These are phyloP conservation scores for Blennius ocellaris DNA, from an alignment of 2,113 vertebrate species.

Conservation along the genomic window DNA sequence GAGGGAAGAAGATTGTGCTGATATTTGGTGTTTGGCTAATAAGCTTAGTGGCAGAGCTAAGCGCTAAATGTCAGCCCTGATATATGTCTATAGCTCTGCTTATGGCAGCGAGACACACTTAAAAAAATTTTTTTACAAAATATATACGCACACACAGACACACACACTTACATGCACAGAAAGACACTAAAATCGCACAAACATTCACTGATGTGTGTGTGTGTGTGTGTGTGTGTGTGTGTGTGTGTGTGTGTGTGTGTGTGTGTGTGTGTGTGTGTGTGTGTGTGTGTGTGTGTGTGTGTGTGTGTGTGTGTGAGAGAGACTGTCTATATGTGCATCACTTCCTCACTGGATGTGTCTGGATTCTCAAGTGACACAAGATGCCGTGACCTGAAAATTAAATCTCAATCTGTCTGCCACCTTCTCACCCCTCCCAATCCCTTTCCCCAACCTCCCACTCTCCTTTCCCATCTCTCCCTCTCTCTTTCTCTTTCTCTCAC, in stretches of 20 bases:
- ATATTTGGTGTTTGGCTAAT: slow-evolving; percentile 82
- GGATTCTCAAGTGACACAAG: slow-evolving; percentile 78
- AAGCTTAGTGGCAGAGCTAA: slow-evolving; percentile 79
- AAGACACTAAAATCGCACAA: slow-evolving; percentile 14
- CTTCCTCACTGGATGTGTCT: slow-evolving; percentile 68
- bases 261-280: slow-evolving; percentile 17
- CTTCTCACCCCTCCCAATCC: slow-evolving; percentile 50
- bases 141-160: slow-evolving; percentile 37
- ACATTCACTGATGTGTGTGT: slow-evolving; percentile 5
- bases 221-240: slow-evolving; percentile 3
- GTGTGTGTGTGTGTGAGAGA: slow-evolving; percentile 21
- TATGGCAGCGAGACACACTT: slow-evolving; percentile 74
- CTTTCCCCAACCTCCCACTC: background rate
- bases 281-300: slow-evolving; percentile 11
- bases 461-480: background rate
- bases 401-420: slow-evolving; percentile 78
- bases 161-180: slow-evolving; percentile 10
- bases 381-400: slow-evolving; percentile 82
- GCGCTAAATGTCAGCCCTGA: slow-evolving; percentile 83
- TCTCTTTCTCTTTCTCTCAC: slow-evolving; percentile 15
- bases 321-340: slow-evolving; percentile 55
- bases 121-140: slow-evolving; percentile 61
- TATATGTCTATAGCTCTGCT: slow-evolving; percentile 80
- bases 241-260: slow-evolving; percentile 5
- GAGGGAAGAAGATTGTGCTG: slow-evolving; percentile 76